Evolutionary conservation across 2,113 vertebrate species (phyloP).

Genomic region (Thamnaconus septentrionalis): DNA sequence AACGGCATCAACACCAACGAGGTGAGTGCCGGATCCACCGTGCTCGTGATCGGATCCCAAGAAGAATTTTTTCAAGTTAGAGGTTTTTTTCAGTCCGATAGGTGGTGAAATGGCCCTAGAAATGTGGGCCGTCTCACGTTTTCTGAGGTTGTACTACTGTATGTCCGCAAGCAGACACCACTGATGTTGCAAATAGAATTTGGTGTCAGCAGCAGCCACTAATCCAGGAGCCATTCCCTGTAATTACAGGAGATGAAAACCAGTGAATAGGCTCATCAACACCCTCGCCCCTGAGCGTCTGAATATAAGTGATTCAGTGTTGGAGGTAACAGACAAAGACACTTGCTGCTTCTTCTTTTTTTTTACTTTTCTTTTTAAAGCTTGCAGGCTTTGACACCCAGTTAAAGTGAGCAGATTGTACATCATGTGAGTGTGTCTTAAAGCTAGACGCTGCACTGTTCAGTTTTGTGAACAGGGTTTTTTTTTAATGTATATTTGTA

Average conservation of each 20-base stretch:
- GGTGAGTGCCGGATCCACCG: slow-evolving; percentile 69
- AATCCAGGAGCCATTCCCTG: slow-evolving; percentile 19
- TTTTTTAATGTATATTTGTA: no score
- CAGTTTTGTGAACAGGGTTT: no score
- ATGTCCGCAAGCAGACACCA: slow-evolving; percentile 44
- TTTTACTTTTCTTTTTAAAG: slow-evolving; percentile 9
- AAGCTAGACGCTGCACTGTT: no score
- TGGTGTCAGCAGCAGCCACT: slow-evolving; percentile 16
- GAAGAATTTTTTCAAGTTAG: no score
- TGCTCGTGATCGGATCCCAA: no score
- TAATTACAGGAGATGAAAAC: slow-evolving; percentile 43
- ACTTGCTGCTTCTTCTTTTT: slow-evolving; percentile 1
- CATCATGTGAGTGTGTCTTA: slow-evolving; percentile 2
- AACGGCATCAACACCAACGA: slow-evolving; percentile 95
- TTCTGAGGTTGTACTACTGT: slow-evolving; percentile 40
- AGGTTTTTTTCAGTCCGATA: no score
- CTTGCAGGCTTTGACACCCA: slow-evolving; percentile 31
- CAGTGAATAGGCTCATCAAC: slow-evolving; percentile 56
- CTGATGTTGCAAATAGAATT: slow-evolving; percentile 37
- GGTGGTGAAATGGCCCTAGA: slow-evolving; percentile 3
- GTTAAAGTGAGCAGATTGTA: slow-evolving; percentile 23
- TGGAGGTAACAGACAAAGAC: slow-evolving; percentile 37
- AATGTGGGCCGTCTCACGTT: slow-evolving; percentile 40
- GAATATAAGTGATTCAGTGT: slow-evolving; percentile 65
- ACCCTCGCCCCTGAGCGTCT: slow-evolving; percentile 41